A percentile compares a stretch with the other conserved stretches of the same genome.
Evolutionary conservation across 2,888 invertebrate genomes (phyloP).

Genomic region (Dinocampus coccinellae): DNA sequence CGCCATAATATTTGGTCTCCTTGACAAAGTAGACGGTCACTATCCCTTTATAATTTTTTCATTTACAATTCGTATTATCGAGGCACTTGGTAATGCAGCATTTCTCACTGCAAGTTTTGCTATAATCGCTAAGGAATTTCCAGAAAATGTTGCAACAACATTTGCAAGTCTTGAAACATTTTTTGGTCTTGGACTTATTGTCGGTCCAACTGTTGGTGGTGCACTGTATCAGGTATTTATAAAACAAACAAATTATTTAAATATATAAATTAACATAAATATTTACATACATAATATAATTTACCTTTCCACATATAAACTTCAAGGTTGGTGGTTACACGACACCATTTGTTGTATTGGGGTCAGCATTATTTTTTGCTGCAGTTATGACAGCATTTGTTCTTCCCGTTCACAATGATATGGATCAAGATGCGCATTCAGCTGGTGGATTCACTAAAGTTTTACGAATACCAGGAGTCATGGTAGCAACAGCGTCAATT

Average conservation of each 20-base stretch:
- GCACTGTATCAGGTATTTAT: constrained; percentile 77
- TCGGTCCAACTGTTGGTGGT: constrained; percentile 92
- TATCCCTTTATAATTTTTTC: constrained; percentile 82
- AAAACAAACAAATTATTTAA: neutral
- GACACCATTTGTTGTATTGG: constrained; percentile 85
- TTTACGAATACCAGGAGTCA: constrained; percentile 81
- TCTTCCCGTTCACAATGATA: constrained; percentile 77
- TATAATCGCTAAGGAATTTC: constrained; percentile 89
- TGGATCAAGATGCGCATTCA: constrained; percentile 72
- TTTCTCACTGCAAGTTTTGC: constrained; percentile 89
- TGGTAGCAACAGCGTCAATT: constrained; percentile 79
- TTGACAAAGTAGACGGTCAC: constrained; percentile 80
- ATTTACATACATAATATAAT: neutral
- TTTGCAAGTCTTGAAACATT: constrained; percentile 90
- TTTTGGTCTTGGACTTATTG: constrained; percentile 88
- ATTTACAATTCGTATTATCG: constrained; percentile 83
- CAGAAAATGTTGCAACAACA: constrained; percentile 85
- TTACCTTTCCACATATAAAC: constrained; percentile 14
- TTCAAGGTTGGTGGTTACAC: constrained; percentile 79
- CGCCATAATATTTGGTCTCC: constrained; percentile 80
- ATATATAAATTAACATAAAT: neutral
- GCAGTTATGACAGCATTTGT: constrained; percentile 82
- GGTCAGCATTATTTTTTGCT: constrained; percentile 80
- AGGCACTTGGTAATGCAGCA: constrained; percentile 89
- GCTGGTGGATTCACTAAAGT: constrained; percentile 76